Evolutionary conservation across 1,140 invertebrate genomes (phyloP).

Genomic region (Nebria ingens): DNA sequence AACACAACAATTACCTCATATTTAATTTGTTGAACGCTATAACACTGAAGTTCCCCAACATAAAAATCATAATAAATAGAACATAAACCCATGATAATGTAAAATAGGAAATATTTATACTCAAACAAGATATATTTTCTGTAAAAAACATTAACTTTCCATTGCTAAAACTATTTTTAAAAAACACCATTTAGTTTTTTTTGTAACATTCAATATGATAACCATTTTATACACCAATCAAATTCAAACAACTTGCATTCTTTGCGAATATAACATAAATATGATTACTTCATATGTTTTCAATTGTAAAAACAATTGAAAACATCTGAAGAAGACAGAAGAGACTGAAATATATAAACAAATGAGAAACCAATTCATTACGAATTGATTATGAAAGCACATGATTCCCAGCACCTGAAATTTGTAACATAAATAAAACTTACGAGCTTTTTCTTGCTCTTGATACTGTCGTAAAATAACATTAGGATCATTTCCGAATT

Average conservation of each 20-base stretch:
- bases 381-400: neutral
- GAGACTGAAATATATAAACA: neutral
- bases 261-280: too few species aligned
- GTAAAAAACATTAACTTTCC: conserved; percentile 5
- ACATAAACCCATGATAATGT: too few species aligned
- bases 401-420: conserved; percentile 22
- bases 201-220: too few species aligned
- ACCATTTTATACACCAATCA: too few species aligned
- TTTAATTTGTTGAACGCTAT: too few species aligned
- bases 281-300: too few species aligned
- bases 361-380: conserved; percentile 11
- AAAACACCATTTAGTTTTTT: too few species aligned
- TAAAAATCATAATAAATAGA: too few species aligned
- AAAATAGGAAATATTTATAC: neutral
- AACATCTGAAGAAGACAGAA: neutral
- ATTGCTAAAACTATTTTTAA: neutral
- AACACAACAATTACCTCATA: too few species aligned
- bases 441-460: conserved; percentile 44
- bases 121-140: conserved; percentile 7
- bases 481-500: conserved; percentile 43
- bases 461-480: conserved; percentile 42
- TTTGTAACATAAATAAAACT: conserved; percentile 35
- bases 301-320: neutral
- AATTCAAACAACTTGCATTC: too few species aligned
- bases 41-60: too few species aligned